These are phyloP conservation scores for Aphodius sticticus DNA, from an alignment of 2,888 invertebrate species.

Conservation along the genomic window DNA sequence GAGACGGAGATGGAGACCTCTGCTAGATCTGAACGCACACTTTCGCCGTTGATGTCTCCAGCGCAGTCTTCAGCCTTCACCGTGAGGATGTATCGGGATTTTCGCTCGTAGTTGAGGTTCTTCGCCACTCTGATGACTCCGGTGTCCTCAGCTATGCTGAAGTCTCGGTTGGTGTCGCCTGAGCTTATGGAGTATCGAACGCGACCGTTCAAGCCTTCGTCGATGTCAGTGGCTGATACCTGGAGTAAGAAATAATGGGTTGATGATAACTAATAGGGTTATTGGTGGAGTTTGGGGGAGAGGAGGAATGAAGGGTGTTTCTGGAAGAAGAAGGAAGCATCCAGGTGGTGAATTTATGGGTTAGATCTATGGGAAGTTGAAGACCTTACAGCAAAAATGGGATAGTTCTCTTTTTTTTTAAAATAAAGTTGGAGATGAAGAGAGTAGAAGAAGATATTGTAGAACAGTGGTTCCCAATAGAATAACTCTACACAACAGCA, in stretches of 20 bases:
- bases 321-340: too few species aligned
- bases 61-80: slow-evolving; percentile 91
- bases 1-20: slow-evolving; percentile 84
- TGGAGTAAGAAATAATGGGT: slow-evolving; percentile 53
- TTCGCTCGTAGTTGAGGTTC: slow-evolving; percentile 92
- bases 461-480: too few species aligned
- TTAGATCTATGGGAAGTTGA: too few species aligned
- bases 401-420: too few species aligned
- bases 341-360: too few species aligned
- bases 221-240: slow-evolving; percentile 89
- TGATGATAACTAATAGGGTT: too few species aligned
- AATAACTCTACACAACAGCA: too few species aligned
- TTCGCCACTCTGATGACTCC: slow-evolving; percentile 92
- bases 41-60: slow-evolving; percentile 67
- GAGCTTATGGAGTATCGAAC: slow-evolving; percentile 88
- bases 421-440: too few species aligned
- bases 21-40: slow-evolving; percentile 73
- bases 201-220: slow-evolving; percentile 89
- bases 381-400: too few species aligned
- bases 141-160: slow-evolving; percentile 90
- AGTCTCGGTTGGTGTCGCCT: slow-evolving; percentile 91
- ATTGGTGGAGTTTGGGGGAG: too few species aligned
- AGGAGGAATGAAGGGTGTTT: too few species aligned
- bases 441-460: too few species aligned
- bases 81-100: slow-evolving; percentile 81